phyloP scores from a whole-genome alignment of 2,113 vertebrate species.

The Australoheros scitulus region DNA sequence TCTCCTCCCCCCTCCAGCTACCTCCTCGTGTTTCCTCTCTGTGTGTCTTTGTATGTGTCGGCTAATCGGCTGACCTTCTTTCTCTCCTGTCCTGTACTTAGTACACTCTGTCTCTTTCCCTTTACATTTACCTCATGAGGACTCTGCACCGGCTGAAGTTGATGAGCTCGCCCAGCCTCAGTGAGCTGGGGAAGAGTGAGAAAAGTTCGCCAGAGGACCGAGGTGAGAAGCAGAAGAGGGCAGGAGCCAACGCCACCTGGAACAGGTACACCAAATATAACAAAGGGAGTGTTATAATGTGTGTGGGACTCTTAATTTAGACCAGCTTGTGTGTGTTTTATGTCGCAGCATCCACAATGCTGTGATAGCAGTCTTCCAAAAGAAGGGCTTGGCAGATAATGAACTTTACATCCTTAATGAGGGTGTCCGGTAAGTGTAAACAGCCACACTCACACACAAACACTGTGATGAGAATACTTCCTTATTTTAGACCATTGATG shows the following conservation, averaged over 20 bases:
- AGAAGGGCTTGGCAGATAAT: constrained; percentile 92
- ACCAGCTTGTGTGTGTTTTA: neutral
- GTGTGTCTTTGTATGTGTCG: constrained; percentile 27
- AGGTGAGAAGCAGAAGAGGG: constrained; percentile 80
- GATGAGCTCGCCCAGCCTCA: constrained; percentile 83
- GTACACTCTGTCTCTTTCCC: constrained; percentile 20
- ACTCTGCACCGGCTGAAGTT: constrained; percentile 82
- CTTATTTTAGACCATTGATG: constrained; percentile 29
- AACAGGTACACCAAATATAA: constrained; percentile 72
- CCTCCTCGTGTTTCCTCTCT: constrained; percentile 38
- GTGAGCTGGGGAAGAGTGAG: constrained; percentile 80
- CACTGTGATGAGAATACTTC: neutral
- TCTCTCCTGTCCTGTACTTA: constrained; percentile 29
- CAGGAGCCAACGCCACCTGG: constrained; percentile 82
- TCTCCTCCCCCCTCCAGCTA: constrained; percentile 32
- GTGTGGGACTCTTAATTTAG: neutral
- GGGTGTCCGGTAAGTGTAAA: constrained; percentile 78
- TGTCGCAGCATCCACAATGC: constrained; percentile 92
- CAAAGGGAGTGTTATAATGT: neutral
- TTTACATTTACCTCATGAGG: constrained; percentile 71
- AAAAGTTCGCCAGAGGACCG: constrained; percentile 80
- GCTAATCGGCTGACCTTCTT: constrained; percentile 55
- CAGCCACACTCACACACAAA: neutral
- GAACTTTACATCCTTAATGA: constrained; percentile 94
- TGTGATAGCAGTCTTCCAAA: constrained; percentile 94